Evolutionary conservation across 2,113 vertebrate genomes (phyloP).

Genomic region (Scolopax mira): DNA sequence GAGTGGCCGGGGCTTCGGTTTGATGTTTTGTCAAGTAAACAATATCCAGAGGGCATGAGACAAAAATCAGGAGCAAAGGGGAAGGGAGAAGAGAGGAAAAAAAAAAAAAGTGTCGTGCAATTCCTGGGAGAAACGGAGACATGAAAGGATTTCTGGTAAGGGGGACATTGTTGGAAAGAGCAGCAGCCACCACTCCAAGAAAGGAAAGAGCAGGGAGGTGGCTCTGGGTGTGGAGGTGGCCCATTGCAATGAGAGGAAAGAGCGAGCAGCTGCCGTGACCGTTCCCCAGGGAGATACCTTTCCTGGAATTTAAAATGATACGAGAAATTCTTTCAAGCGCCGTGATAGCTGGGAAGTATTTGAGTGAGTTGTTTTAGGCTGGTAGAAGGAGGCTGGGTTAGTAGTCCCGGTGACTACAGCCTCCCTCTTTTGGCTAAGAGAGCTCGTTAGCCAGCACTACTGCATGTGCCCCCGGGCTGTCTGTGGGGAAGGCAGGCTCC

Average conservation of each 20-base stretch:
- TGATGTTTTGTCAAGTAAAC: conserved; percentile 57
- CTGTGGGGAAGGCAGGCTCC: neutral
- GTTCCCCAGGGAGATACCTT: conserved; percentile 62
- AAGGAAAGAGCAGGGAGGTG: conserved; percentile 47
- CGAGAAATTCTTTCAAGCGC: neutral
- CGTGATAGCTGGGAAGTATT: neutral
- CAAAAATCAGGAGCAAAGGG: conserved; percentile 51
- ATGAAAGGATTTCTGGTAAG: conserved; percentile 60
- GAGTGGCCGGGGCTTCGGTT: neutral
- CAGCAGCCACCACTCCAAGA: neutral
- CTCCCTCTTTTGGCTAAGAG: neutral
- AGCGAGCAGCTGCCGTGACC: conserved; percentile 15
- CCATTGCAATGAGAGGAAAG: conserved; percentile 56
- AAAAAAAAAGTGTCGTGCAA: neutral
- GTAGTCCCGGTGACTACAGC: neutral
- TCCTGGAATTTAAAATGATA: conserved; percentile 74
- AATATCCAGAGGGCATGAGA: conserved; percentile 48
- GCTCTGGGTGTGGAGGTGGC: conserved; percentile 61
- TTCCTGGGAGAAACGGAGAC: conserved; percentile 37
- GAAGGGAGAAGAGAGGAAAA: neutral
- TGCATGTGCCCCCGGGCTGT: neutral
- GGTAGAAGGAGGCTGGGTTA: neutral
- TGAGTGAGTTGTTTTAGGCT: neutral
- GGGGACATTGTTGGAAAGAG: conserved; percentile 53
- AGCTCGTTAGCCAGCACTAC: no score